These are phyloP conservation scores for Ephydatia muelleri DNA, from an alignment of 37 sponge, comb jelly and placozoan species.

Conservation along the genomic window DNA sequence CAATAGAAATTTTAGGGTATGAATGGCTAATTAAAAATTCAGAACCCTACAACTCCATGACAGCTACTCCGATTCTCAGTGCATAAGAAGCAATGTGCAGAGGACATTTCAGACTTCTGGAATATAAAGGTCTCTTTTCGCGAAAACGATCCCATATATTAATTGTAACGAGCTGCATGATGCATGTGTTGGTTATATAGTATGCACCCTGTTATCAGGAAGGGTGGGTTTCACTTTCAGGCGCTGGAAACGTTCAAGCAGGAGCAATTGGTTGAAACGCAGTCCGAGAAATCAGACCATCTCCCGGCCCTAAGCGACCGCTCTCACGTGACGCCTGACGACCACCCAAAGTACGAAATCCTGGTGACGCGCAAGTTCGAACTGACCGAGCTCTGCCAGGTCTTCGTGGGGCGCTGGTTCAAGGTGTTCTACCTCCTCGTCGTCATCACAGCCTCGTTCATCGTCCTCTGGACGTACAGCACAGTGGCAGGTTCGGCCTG, in stretches of 20 bases:
- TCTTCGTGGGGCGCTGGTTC: constrained; percentile 39
- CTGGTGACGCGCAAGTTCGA: constrained; percentile 56
- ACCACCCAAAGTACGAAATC: constrained; percentile 17
- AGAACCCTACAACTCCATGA: too few relatives aligned
- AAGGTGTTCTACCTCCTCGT: constrained; percentile 47
- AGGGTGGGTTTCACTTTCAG: not conserved
- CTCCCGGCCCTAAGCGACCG: not conserved
- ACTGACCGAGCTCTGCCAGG: constrained; percentile 44
- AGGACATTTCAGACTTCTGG: too few relatives aligned
- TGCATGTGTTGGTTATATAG: too few relatives aligned
- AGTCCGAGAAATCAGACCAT: not conserved
- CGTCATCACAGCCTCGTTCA: constrained; percentile 23
- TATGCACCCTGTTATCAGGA: not conserved
- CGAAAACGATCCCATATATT: too few relatives aligned
- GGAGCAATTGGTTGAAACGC: not conserved
- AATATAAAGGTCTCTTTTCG: too few relatives aligned
- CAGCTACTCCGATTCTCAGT: too few relatives aligned
- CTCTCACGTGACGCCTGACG: not conserved
- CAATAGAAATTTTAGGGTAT: too few relatives aligned
- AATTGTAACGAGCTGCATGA: not conserved
- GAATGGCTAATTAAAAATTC: too few relatives aligned
- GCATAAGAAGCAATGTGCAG: too few relatives aligned
- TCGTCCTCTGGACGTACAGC: constrained; percentile 29
- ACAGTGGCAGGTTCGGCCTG: constrained; percentile 65
- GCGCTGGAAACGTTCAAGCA: constrained; percentile 2